Base-by-base conservation (phyloP, 2,888 invertebrate genomes). In the Heliconius erato region DNA sequence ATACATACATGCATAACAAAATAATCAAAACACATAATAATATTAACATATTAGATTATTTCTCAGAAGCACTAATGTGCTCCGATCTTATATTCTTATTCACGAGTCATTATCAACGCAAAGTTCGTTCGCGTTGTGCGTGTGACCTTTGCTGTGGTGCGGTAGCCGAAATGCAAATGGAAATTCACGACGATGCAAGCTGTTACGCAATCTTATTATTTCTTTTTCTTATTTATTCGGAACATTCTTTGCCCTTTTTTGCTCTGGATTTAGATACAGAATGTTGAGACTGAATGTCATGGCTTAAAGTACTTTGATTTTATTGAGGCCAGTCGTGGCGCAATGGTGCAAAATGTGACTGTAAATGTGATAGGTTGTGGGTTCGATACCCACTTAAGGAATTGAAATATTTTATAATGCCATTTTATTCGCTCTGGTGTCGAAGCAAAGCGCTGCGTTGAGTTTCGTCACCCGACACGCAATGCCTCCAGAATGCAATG, bases 151-250 rank as follows among this genome's bases (percentile, higher is more conserved):
- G 81, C 83, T 83, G 85, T 90, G 88, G 92, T 84, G 86, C 90
- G 88, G 92, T 91, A 92, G 92, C 92, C 89, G 80, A 90, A 91
- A 91, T 93, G 92, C 93, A 92, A 92, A 93, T 90, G 84, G 86
- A 44, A 77, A 77, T 49, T 11, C 71, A 82, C 80, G 85, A n/a
- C 40, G 82, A 80, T 85, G 87, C 86, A 85, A 87, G 87, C 88
- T 85, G 89, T 89, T 84, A 83, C 83, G 88, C 88, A 87, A 90
- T 88, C 88, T 89, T 87, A 86, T 88, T 79, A 81, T 63, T 67
- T n/a, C 79, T 82, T 84, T 84, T 88, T 84, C 28, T 88, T 84
- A 78, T 83, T 80, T 82, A n/a, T 76, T 54, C 23, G 6, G 11
- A 12, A 12, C 74, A 67, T 78, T 78, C 28, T 4, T 40, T 23